A percentile compares a stretch with the other conserved stretches of the same genome.
Evolutionary conservation across 2,797 vertebrate genomes (phyloP).

Genomic region (Pelobates cultripes): DNA sequence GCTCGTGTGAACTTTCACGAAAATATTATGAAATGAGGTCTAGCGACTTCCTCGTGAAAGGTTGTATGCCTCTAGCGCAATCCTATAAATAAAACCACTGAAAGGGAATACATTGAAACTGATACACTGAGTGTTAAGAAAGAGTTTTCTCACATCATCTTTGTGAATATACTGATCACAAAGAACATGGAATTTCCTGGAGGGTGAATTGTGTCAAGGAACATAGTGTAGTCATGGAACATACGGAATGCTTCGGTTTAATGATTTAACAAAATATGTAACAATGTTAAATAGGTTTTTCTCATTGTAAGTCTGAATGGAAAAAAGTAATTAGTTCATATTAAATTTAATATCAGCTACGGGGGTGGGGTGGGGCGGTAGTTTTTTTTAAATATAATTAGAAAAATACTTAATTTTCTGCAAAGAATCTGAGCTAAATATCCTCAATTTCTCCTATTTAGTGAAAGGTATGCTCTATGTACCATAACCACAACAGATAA

Average conservation of each 20-base stretch:
- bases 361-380: too few relatives aligned
- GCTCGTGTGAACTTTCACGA: background rate
- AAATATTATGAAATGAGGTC: background rate
- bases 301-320: background rate
- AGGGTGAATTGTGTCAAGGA: background rate
- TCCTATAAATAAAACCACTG: background rate
- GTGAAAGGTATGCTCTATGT: too few relatives aligned
- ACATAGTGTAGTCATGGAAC: background rate
- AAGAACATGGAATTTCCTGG: constrained; percentile 26
- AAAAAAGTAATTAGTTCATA: too few relatives aligned
- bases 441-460: too few relatives aligned
- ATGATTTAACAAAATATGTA: background rate
- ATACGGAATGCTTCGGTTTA: background rate
- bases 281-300: background rate
- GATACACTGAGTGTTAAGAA: constrained; percentile 9
- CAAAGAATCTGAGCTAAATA: too few relatives aligned
- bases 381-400: too few relatives aligned
- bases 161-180: constrained; percentile 13
- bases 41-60: background rate
- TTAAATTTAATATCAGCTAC: too few relatives aligned
- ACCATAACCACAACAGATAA: too few relatives aligned
- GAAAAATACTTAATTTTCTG: too few relatives aligned
- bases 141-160: constrained; percentile 23
- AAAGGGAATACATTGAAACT: constrained; percentile 13
- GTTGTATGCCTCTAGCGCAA: background rate